phyloP scores from a whole-genome alignment of 1,140 invertebrate genomes.

The Aleiodes sp. region DNA sequence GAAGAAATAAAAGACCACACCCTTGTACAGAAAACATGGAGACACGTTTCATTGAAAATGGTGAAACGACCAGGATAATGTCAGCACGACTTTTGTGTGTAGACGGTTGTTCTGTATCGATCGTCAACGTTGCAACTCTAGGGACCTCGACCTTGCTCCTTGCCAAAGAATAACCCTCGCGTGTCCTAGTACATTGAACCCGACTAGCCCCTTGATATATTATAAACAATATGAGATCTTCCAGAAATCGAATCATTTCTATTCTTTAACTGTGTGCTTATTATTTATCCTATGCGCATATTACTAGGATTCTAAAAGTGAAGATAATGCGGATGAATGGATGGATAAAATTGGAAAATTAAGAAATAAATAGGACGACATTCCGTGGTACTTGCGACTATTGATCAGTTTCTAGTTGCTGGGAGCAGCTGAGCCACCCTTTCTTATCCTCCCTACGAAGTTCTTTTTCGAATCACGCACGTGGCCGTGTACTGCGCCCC shows the following conservation, averaged over 20 bases:
- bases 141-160: constrained; percentile 62
- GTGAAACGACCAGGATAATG: not conserved
- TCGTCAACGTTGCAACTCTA: constrained; percentile 42
- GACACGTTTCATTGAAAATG: not conserved
- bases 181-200: constrained; percentile 44
- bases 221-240: not conserved
- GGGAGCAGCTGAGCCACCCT: constrained; percentile 29
- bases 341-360: not conserved
- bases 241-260: constrained; percentile 12
- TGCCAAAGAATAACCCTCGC: constrained; percentile 41
- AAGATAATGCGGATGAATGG: no score
- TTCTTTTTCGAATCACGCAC: constrained; percentile 23
- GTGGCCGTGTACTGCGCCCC: constrained; percentile 32
- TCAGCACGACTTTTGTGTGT: not conserved
- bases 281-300: no score
- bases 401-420: constrained; percentile 10
- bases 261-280: not conserved
- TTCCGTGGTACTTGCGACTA: not conserved
- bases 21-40: no score
- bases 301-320: no score
- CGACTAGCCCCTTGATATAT: constrained; percentile 14
- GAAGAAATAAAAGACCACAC: not conserved
- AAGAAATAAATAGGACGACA: not conserved
- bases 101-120: constrained; percentile 12
- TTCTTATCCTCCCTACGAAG: constrained; percentile 12